Evolutionary conservation across 2,113 vertebrate genomes (phyloP).

Genomic region (Ptilonorhynchus violaceus): DNA sequence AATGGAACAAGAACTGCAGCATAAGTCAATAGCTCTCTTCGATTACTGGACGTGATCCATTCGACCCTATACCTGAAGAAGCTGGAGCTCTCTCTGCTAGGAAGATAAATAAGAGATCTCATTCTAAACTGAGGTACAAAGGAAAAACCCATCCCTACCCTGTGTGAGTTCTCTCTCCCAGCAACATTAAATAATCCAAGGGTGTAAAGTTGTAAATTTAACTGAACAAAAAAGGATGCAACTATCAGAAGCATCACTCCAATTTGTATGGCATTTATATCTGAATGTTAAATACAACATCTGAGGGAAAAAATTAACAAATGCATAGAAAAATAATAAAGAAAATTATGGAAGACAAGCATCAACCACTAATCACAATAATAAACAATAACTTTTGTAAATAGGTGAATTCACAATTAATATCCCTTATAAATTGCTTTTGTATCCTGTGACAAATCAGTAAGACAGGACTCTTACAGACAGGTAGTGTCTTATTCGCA

Average conservation of each 20-base stretch:
- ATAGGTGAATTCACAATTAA: neutral
- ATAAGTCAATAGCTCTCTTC: neutral
- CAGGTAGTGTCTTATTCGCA: neutral
- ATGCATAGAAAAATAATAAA: neutral
- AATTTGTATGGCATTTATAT: neutral
- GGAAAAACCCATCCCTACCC: neutral
- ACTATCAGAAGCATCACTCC: neutral
- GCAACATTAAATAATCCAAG: neutral
- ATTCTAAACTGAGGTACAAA: neutral
- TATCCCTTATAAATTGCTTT: neutral
- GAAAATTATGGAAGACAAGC: neutral
- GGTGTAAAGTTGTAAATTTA: neutral
- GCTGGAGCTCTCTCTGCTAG: neutral
- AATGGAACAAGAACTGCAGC: neutral
- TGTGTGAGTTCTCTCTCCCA: neutral
- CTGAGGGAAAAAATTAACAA: neutral
- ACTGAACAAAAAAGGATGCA: neutral
- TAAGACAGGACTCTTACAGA: neutral
- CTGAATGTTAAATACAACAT: neutral
- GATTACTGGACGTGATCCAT: constrained; percentile 14
- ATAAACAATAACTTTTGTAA: neutral
- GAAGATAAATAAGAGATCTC: neutral
- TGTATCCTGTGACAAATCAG: neutral
- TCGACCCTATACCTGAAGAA: neutral
- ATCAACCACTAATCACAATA: neutral